Base-by-base conservation (phyloP, 1,140 invertebrate species). In the Bombus pyrosoma region DNA sequence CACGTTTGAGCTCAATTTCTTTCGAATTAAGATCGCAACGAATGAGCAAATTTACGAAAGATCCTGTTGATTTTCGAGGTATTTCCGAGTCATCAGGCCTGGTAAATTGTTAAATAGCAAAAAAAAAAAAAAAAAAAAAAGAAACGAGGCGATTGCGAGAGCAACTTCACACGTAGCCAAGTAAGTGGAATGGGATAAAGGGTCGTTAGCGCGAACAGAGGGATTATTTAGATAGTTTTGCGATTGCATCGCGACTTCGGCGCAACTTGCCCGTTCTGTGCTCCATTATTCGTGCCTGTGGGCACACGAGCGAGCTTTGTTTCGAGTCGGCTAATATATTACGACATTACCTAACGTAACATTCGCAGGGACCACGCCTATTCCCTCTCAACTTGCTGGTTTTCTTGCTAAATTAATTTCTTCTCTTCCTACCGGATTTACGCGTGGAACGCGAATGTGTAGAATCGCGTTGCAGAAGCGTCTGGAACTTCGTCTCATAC, bases 261-360 rank as follows among this genome's bases (percentile, higher is more conserved):
- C 39, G 62, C 25, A 32, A 66, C 15, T 18, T 22, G 15, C n/a
- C 4, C 37, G 41, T 32, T 59, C 9, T 4, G 15, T n/a, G 68
- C 43, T 39, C 68, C 39, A 85, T 85, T 85, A 81, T 32, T 37
- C 28, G n/a, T 53, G 47, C 0, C 47, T 6, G 57, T 15, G 34
- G 28, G 12, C 69, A 32, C 13, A 43, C 77, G 43, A 28, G 69
- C 59, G 75, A 81, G 78, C 84, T 85, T 85, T 85, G 84, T 85
- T 85, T 59, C 83, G 32, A 53, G 39, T 80, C 74, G 59, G 71
- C 39, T 43, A 74, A 75, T 75, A 75, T 47, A 57, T 85, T 85
- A 43, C 84, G 62, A 81, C 84, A 85, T 79, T 81, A 53, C 18
- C 68, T 22, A 81, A 81, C 83, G 83, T 81, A 85, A 85, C 78